A percentile compares a stretch with the other conserved stretches of the same genome.
Evolutionary conservation across 2,113 vertebrate species (phyloP).

Genomic region (Silurus glanis): DNA sequence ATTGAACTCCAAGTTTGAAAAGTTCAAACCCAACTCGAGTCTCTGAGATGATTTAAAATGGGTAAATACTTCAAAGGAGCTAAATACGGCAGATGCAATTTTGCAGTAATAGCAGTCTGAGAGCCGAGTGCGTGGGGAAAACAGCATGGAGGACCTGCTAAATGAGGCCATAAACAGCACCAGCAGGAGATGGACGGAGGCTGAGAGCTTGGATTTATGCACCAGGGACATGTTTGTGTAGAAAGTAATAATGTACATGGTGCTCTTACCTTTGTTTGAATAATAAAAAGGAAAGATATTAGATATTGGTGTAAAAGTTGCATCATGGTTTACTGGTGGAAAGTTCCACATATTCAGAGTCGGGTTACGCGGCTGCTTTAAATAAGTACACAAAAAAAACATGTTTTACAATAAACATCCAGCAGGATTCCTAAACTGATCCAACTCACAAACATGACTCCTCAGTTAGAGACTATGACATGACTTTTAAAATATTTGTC

Average conservation of each 20-base stretch:
- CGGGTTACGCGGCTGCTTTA: background rate
- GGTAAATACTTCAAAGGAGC: background rate
- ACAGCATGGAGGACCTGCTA: background rate
- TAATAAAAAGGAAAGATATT: background rate
- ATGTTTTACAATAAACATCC: too few species aligned
- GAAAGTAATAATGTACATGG: background rate
- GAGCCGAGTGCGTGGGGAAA: background rate
- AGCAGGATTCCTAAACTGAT: too few species aligned
- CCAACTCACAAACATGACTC: too few species aligned
- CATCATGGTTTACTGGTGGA: background rate
- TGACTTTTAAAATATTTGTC: too few species aligned
- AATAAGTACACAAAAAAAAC: background rate
- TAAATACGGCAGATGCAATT: background rate
- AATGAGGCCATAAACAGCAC: background rate
- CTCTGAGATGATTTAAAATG: background rate
- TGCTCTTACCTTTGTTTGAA: background rate
- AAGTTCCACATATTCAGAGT: background rate
- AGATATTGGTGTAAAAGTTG: background rate
- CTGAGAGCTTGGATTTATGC: too few species aligned
- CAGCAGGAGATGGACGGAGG: background rate
- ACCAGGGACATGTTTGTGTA: background rate
- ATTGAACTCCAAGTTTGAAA: background rate
- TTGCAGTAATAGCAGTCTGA: background rate
- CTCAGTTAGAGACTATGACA: too few species aligned
- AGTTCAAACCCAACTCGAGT: background rate